Evolutionary conservation across 2,113 vertebrate species (phyloP), one percentile per base, ranked within the genome.

Genomic region (Platysternon megacephalum): DNA sequence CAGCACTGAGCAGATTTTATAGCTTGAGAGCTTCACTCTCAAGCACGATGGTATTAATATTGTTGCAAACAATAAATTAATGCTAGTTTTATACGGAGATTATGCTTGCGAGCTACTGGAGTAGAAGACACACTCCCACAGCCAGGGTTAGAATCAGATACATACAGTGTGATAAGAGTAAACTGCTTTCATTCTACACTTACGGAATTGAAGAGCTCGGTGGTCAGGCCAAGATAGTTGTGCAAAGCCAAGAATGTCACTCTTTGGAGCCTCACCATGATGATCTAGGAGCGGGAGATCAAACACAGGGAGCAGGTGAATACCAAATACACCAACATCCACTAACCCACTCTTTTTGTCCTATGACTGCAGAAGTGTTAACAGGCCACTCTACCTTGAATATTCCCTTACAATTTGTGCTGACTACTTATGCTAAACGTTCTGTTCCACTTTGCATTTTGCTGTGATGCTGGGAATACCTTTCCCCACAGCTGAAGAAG

Each of bases 191-290:
- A 61, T 17, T 9, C 35, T 86, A 58, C 7, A 98, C 99, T 97
- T 89, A 99, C 99, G 52, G 98, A 97, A 84, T 98, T 99, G 97
- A 99, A 99, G 93, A 99, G 99, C 97, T 99, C 99, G 0, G 99
- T 99, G 21, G 99, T 99, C 95, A 99, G 98, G 29, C 99, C 99
- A 9, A 99, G 98, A 98, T 99, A 99, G 98, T 99, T 99, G 98
- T 99, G 99, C 89, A 99, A 94, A 42, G 99, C 99, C 2, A 99
- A 98, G 91, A 99, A 99, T 0, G 99, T 99, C 90, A 99, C 99
- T 93, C 99, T 98, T 98, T 99, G 99, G 49, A 99, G 99, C 87
- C 99, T 98, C 53, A 99, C 99, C 99, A 99, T 99, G 98, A 99
- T 99, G 91, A 99, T 99, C 99, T 99, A 89, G 82, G 61, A 80